Evolutionary conservation across 2,113 vertebrate genomes (phyloP), one percentile per base, ranked within the genome.

Genomic region (Gadus chalcogrammus): DNA sequence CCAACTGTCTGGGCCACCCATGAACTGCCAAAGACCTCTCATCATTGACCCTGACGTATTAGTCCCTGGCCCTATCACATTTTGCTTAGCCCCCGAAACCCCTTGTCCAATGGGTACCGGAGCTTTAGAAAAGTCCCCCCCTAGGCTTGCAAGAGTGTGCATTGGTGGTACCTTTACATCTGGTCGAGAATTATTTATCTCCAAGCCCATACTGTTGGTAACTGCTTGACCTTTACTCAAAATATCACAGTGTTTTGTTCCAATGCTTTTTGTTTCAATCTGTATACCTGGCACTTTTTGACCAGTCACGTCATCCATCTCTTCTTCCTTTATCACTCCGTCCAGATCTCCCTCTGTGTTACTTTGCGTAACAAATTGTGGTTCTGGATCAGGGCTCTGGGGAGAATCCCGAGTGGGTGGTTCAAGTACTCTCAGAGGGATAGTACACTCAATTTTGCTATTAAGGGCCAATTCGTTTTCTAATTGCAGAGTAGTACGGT

Each of bases 301-400:
- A 7, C 12, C 22, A 55, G 5, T 8, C 35, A 67, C 15, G 9
- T 64, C 62, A 48, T 27, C 28, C 70, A 74, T 52, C 22, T 1
- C 24, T 4, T 64, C 70, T 74, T 77, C 67, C 24, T 82, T 73
- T 11, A 60, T 75, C n/a, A n/a, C 55, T n/a, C 17, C n/a, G 35
- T 64, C 13, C 65, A 12, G 59, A 28, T 72, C 80, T 22, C 5
- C 71, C 5, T 78, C 85, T 38, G 11, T 64, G 55, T 3, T 71
- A 64, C 20, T 73, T 48, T 66, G 76, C 71, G 82, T 81, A 7
- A 82, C 11, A 82, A 86, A 86, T 42, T 75, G 87, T 76, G 85
- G 87, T 8, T 91, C 88, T 79, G 88, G 89, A 77, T 88, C 88
- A 68, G 89, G 87, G 64, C 87, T 91, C 48, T 91, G 76, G 69